Evolutionary conservation across 2,113 vertebrate genomes (phyloP), one percentile per base, ranked within the genome.

Genomic region (Dryoscopus gambensis): DNA sequence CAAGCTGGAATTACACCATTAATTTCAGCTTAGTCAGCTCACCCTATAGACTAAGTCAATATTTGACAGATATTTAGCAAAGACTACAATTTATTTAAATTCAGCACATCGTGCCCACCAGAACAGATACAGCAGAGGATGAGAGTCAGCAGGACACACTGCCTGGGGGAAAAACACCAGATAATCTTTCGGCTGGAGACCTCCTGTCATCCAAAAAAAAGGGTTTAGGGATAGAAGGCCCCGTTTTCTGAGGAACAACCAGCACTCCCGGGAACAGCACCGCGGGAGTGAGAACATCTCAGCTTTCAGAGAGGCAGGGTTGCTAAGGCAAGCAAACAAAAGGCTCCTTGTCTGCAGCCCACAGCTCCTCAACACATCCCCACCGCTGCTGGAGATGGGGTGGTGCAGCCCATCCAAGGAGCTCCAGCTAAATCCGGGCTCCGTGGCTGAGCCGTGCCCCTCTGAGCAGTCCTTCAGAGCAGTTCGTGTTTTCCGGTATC

Each of bases 301-400:
- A 2, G 53, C 81, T 93, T 87, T 78, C 94, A 75, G 68, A 47
- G 68, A 80, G 80, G 55, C 71, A 57, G 83, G 50, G 75, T 52
- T 93, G 84, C 89, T 96, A 81, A 87, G 93, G 80, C 56, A 47
- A 87, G 87, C 59, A 67, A 57, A 93, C 83, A 93, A 90, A 88
- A 90, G 76, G 44, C 24, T 76, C 15, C 18, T 73, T 95, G 84
- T 92, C 14, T 62, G 52, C 40, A 86, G 59, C 80, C 78, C 79
- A 35, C 11, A 40, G 30, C 47, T 94, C 39, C 93, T 71, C 62
- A 27, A 6, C 63, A 69, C 80, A 70, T 65, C 83, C 69, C 85
- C 89, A 92, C 7, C 8, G 0, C 71, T 25, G n/a, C 65, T 39
- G 31, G 70, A 47, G 56, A 31, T 28, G 70, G 77, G 65, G n/a